Conservation (phyloP, 2,113 vertebrate species). For the Syngnathus floridae region DNA sequence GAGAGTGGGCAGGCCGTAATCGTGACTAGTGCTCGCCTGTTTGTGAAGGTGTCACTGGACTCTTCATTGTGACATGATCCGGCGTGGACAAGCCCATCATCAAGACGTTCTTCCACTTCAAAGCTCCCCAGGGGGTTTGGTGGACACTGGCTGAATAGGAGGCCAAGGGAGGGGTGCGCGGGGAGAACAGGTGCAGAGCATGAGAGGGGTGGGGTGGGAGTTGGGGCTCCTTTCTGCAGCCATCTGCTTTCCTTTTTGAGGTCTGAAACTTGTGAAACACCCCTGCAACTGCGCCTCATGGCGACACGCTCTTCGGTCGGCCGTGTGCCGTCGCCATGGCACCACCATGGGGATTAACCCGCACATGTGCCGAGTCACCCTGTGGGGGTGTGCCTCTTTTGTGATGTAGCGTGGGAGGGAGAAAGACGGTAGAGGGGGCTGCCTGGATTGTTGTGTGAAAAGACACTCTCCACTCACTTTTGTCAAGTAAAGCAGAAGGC, state of each 20-base stretch:
- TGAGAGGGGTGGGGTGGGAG: slow-evolving; percentile 11
- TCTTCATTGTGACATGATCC: slow-evolving; percentile 52
- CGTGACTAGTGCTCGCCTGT: slow-evolving; percentile 24
- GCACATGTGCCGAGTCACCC: slow-evolving; percentile 71
- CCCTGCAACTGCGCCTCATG: slow-evolving; percentile 58
- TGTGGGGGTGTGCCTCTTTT: slow-evolving; percentile 61
- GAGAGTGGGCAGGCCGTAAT: slow-evolving; percentile 22
- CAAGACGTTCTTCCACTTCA: slow-evolving; percentile 71
- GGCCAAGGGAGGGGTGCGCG: slow-evolving; percentile 34
- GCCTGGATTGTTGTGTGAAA: slow-evolving; percentile 58
- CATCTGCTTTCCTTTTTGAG: slow-evolving; percentile 71
- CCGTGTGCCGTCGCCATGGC: slow-evolving; percentile 65
- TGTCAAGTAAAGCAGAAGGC: slow-evolving; percentile 51
- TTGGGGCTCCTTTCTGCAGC: slow-evolving; percentile 54
- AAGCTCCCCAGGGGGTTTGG: slow-evolving; percentile 55
- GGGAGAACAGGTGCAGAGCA: slow-evolving; percentile 72
- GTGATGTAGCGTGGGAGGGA: slow-evolving; percentile 45
- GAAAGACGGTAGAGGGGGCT: slow-evolving; percentile 24
- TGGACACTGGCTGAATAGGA: slow-evolving; percentile 68
- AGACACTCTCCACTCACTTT: slow-evolving; percentile 53
- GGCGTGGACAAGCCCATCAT: slow-evolving; percentile 45
- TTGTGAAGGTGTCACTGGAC: slow-evolving; percentile 36
- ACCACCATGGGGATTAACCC: slow-evolving; percentile 61
- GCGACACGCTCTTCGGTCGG: slow-evolving; percentile 49
- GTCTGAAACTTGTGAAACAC: slow-evolving; percentile 59